A percentile compares a stretch with the other conserved stretches of the same genome.
phyloP scores from a whole-genome alignment of 2,888 invertebrate species.

The Drosophila macrospina region DNA sequence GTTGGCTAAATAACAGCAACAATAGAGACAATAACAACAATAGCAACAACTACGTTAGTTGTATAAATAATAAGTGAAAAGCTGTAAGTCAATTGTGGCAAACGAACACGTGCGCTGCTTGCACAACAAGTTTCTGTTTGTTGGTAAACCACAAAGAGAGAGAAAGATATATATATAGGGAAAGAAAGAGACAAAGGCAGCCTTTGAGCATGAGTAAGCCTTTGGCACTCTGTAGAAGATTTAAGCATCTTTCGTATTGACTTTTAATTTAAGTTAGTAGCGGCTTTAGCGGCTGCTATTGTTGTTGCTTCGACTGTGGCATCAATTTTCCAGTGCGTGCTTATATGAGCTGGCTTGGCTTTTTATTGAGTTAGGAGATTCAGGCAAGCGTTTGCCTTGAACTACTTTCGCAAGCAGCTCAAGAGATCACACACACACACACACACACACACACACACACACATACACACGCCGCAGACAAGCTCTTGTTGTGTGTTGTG shows the following conservation, averaged over 20 bases:
- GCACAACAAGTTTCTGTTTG: conserved; percentile 51
- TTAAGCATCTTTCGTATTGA: conserved; percentile 55
- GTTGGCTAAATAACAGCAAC: conserved; percentile 33
- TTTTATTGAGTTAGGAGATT: conserved; percentile 63
- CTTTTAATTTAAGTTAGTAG: conserved; percentile 61
- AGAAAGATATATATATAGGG: no score
- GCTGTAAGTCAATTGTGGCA: conserved; percentile 71
- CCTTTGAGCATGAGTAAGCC: conserved; percentile 5
- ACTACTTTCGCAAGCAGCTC: conserved; percentile 58
- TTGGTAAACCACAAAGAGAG: conserved; percentile 30
- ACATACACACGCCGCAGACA: not conserved
- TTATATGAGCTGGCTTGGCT: conserved; percentile 35
- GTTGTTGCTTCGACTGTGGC: conserved; percentile 16
- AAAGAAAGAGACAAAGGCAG: no score
- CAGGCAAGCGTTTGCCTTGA: conserved; percentile 51
- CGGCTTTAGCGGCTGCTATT: conserved; percentile 1
- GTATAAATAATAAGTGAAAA: conserved; percentile 45
- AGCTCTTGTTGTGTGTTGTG: conserved; percentile 30
- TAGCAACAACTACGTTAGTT: conserved; percentile 23
- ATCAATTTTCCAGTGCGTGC: conserved; percentile 55
- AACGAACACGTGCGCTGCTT: conserved; percentile 49
- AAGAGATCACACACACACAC: conserved; percentile 14
- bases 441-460: not conserved
- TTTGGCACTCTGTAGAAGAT: conserved; percentile 11
- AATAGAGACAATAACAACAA: conserved; percentile 25